Base-by-base conservation (phyloP, 2,113 vertebrate species). In the Procapra przewalskii region DNA sequence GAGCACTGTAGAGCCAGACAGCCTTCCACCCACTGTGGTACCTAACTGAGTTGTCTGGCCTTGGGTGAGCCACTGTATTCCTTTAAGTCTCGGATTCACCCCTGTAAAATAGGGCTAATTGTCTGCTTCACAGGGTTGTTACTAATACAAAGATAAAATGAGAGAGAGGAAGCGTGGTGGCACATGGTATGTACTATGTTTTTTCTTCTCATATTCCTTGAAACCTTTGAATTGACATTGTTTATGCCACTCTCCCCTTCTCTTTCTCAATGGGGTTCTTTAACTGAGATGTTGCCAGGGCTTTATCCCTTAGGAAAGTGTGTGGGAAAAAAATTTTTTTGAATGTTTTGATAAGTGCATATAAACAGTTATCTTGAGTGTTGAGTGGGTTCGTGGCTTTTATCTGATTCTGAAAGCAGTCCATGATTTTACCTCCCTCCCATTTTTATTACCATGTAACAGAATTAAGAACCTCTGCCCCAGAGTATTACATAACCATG, bases 341-440 rank as follows among this genome's bases (percentile, higher is more conserved):
- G 0, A 0, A 88, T n/a, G 33, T 94, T 94, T 91, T 54, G 77
- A 3, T 90, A 31, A 94, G 15, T 94, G 75, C n/a, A 31, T 55
- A 27, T 84, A 50, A 91, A 10, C 43, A 40, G 52, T 88, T 95
- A 93, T 97, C 57, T 62, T 90, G 57, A 23, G 21, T 84, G 43
- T 88, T 75, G 40, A 62, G 8, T 50, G 15, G 17, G 29, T 92
- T 92, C 33, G 25, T 77, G 67, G 80, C 54, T 95, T 82, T 94
- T 75, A 84, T 95, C 21, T 95, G 54, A 60, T 94, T 92, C 85
- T 95, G 79, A 88, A 50, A 81, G 62, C 55, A 94, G 36, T 62
- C 29, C 4, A 3, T 43, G 33, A 43, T 84, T 15, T 40, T 29
- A 29, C 25, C 40, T n/a, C 16, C 36, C 29, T 79, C 52, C 33